phyloP scores from a whole-genome alignment of 2,888 invertebrate genomes.

The Leptopilina drosophilae region DNA sequence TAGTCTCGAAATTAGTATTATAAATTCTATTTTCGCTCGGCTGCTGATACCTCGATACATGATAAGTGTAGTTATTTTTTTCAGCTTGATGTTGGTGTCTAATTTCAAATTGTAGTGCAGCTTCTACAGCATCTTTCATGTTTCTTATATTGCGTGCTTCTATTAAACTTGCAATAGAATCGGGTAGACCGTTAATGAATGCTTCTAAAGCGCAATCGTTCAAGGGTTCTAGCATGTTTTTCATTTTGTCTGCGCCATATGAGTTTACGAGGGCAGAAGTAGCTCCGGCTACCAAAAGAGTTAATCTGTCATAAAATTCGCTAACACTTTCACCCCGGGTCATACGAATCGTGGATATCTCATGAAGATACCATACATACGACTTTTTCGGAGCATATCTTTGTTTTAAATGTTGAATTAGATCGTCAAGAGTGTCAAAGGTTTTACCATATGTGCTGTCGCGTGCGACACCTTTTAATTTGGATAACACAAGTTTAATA shows the following conservation, averaged over 20 bases:
- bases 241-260: neutral
- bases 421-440: too few species aligned
- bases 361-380: neutral
- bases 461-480: too few species aligned
- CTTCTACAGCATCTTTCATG: neutral
- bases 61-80: neutral
- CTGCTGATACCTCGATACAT: neutral
- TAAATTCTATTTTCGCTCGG: too few species aligned
- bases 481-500: neutral
- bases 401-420: neutral
- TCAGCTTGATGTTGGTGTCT: neutral
- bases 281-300: neutral
- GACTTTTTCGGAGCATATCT: neutral
- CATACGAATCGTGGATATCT: slow-evolving; percentile 41
- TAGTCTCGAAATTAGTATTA: too few species aligned
- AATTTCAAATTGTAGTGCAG: neutral
- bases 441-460: too few species aligned
- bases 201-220: slow-evolving; percentile 30
- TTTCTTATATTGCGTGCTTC: neutral
- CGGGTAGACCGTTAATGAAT: slow-evolving; percentile 39
- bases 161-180: slow-evolving; percentile 42
- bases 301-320: neutral
- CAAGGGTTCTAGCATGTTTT: neutral
- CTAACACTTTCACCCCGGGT: slow-evolving; percentile 31
- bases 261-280: neutral